Evolutionary conservation across 2,797 vertebrate genomes (phyloP).

Genomic region (Tarsius wallacei): DNA sequence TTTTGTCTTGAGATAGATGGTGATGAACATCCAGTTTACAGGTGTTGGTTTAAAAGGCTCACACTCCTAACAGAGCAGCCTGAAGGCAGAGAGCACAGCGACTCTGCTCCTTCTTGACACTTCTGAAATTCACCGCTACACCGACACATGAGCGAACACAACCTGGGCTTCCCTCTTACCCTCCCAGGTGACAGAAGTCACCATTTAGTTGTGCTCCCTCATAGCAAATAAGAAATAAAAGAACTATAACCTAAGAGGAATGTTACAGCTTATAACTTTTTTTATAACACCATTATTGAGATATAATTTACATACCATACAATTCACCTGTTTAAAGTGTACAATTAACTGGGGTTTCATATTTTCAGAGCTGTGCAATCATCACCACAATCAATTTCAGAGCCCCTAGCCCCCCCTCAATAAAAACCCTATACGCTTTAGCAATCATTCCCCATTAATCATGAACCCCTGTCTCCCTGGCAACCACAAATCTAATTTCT

Average conservation of each 20-base stretch:
- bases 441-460: neutral
- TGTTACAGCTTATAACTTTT: neutral
- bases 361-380: neutral
- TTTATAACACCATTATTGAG: neutral
- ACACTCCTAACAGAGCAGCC: neutral
- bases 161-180: rapidly evolving
- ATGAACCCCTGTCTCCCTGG: neutral
- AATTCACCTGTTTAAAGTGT: neutral
- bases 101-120: rapidly evolving
- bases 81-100: rapidly evolving
- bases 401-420: neutral
- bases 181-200: neutral
- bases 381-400: neutral
- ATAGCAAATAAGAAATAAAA: neutral
- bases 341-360: neutral
- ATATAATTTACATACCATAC: neutral
- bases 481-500: neutral
- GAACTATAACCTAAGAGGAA: neutral
- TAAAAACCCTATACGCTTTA: neutral
- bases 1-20: neutral
- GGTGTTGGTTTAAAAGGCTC: neutral
- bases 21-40: neutral
- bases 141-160: neutral
- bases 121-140: neutral
- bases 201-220: neutral